Evolutionary conservation across 2,888 invertebrate genomes (phyloP).

Genomic region (Cerastis leucographa): DNA sequence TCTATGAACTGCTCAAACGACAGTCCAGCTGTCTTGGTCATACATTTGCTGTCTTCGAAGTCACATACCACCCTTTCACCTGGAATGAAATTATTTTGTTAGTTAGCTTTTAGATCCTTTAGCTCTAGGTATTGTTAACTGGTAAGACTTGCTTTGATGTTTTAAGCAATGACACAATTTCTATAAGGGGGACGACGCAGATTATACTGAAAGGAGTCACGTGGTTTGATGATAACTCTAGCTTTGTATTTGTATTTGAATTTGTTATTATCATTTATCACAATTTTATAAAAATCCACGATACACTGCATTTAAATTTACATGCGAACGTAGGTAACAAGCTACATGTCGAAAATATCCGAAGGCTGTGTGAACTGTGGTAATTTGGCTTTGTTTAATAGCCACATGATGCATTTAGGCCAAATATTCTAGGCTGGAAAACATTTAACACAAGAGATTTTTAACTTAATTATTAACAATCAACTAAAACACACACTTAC

Average conservation of each 20-base stretch:
- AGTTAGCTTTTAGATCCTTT: no score
- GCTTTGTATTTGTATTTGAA: no score
- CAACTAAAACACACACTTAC: conserved; percentile 27
- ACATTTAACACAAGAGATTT: no score
- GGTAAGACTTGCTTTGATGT: neutral
- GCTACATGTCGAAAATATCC: no score
- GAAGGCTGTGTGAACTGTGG: no score
- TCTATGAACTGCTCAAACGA: conserved; percentile 22
- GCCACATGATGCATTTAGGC: no score
- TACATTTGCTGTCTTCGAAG: conserved; percentile 59
- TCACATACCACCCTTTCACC: conserved; percentile 63
- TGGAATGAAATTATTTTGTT: conserved; percentile 15
- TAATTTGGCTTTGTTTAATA: no score
- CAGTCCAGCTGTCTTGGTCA: conserved; percentile 22
- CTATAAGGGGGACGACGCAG: neutral
- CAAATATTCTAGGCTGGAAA: no score
- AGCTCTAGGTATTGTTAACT: neutral
- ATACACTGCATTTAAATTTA: no score
- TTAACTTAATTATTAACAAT: no score
- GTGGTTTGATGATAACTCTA: neutral
- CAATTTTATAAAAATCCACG: neutral
- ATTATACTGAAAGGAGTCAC: neutral
- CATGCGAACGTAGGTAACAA: no score
- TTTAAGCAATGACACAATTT: neutral
- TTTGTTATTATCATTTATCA: neutral